phyloP scores from a whole-genome alignment of 1,140 invertebrate genomes.

The Trachymyrmex cornetzi region DNA sequence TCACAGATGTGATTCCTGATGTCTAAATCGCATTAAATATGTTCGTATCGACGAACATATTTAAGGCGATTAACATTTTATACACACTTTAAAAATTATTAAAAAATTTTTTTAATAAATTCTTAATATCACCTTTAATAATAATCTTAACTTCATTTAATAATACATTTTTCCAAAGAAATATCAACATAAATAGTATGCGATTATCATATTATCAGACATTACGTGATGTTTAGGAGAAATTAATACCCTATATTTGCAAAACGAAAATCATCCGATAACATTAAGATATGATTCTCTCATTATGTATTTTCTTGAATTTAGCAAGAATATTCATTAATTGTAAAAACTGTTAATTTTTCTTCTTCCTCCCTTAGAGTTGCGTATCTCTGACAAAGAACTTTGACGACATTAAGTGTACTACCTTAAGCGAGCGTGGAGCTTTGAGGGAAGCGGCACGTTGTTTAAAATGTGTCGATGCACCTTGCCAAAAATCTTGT shows the following conservation, averaged over 20 bases:
- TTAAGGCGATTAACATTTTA: no score
- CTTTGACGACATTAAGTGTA: constrained; percentile 99
- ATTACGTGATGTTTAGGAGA: neutral
- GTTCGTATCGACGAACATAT: no score
- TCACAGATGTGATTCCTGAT: no score
- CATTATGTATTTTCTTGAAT: neutral
- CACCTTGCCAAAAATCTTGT: constrained; percentile 99
- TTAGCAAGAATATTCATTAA: neutral
- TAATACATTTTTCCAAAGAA: no score
- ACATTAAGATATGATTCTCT: neutral
- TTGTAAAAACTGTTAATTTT: constrained; percentile 5
- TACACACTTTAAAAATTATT: no score
- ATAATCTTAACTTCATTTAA: no score
- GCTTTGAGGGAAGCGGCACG: constrained; percentile 96
- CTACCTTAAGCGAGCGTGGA: constrained; percentile 97
- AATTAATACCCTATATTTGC: neutral
- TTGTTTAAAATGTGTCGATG: constrained; percentile 99
- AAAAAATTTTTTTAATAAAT: no score
- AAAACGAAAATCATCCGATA: constrained; percentile 3
- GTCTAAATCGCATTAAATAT: no score
- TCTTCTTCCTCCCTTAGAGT: constrained; percentile 86
- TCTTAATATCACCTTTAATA: no score
- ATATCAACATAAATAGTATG: no score
- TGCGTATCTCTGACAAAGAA: constrained; percentile 94
- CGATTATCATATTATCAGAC: neutral